Base-by-base conservation (phyloP, 2,113 vertebrate genomes). In the Oceanites oceanicus region DNA sequence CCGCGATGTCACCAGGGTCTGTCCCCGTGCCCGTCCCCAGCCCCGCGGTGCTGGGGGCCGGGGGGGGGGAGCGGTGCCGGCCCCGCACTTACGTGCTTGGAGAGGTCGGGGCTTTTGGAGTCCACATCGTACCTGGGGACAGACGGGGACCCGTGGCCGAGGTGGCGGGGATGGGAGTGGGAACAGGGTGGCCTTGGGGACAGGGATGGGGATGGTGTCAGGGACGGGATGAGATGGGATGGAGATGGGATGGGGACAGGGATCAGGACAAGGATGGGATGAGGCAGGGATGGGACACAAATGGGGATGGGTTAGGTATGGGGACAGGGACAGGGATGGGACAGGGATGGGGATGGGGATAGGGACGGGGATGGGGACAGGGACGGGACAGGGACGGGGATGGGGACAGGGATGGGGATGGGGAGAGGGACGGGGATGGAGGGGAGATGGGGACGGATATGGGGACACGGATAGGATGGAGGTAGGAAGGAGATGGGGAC, bases 31-130 rank as follows among this genome's bases (percentile, higher is more conserved):
- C 68, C 3, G 12, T 9, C 29, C 23, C 23, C 61, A 29, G 30
- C 38, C 45, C 80, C 26, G 9, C 2, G 8, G 56, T 26, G 53
- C 36, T 40, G 2, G 34, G 27, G 10, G 6, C 26, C 5, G 1
- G 12, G 85, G 56, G 12, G 45, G 5, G 42, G 42, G 42, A 50
- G 15, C 9, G 10, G 56, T 30, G 53, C 36, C 44, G 2, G 34
- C 40, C 63, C 32, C 81, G 68, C 45, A 98, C 99, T 99, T 97
- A 99, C 99, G 13, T 99, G 99, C 98, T 99, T 99, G 90, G 99
- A 99, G 71, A 99, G 97, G 92, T 99, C 99, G 6, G 99, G 99
- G 96, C 99, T 99, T 98, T 99, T 99, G 63, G 99, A 99, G 96
- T 99, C 99, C 40, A 99, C 99, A 74, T 99, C 99, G 38, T 99